Conservation (phyloP, 2,113 vertebrate genomes). For the Arvicanthis niloticus region DNA sequence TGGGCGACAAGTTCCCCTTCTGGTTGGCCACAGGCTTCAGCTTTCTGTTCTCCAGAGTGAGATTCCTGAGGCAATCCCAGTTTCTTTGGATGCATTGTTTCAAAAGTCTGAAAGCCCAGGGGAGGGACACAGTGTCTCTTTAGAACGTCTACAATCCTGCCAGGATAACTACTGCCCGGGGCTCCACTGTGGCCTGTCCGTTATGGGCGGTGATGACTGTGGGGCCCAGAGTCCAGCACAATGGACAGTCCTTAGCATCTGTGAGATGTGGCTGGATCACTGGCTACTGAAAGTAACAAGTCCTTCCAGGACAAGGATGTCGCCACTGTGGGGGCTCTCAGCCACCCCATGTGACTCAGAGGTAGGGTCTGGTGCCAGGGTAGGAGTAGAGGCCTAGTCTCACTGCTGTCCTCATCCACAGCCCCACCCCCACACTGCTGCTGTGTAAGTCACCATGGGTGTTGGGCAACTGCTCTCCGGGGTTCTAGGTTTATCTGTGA, state of each 20-base stretch:
- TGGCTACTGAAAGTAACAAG: background rate
- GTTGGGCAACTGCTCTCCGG: background rate
- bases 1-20: background rate
- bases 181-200: background rate
- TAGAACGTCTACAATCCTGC: too few relatives aligned
- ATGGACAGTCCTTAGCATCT: background rate
- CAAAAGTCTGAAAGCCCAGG: background rate
- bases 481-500: background rate
- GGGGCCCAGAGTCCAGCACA: background rate
- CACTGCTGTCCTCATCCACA: background rate
- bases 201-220: background rate
- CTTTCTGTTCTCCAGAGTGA: background rate
- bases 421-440: too few relatives aligned
- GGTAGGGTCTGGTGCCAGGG: background rate
- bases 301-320: background rate
- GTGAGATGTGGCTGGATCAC: too few relatives aligned
- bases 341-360: background rate
- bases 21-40: too few relatives aligned
- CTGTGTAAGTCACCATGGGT: background rate
- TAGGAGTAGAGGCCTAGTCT: background rate
- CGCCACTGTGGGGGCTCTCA: too few relatives aligned
- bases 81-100: background rate
- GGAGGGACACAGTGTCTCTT: background rate
- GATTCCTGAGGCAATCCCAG: background rate
- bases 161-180: background rate